These are phyloP conservation scores for Fulica atra DNA, from an alignment of 2,113 vertebrate species.

Conservation along the genomic window DNA sequence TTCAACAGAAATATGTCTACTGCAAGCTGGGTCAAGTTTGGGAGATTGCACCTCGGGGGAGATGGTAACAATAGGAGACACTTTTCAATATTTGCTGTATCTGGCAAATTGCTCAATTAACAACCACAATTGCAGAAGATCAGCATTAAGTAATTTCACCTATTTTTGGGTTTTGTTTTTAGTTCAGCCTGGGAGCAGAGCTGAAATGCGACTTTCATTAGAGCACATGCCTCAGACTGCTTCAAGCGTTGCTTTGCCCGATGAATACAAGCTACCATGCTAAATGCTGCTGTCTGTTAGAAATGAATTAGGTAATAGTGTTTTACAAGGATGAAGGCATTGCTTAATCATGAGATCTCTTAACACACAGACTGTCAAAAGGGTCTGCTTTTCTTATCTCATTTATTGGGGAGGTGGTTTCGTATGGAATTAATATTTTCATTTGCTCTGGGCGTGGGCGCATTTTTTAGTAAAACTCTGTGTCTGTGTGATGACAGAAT, in stretches of 20 bases:
- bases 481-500: conserved; percentile 68
- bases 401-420: background rate
- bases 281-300: background rate
- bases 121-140: background rate
- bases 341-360: conserved; percentile 28
- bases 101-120: background rate
- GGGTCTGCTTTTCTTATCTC: background rate
- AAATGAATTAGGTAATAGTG: background rate
- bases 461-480: conserved; percentile 30
- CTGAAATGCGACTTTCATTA: background rate
- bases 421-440: conserved; percentile 53
- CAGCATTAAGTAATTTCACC: background rate
- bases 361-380: background rate
- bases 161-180: background rate
- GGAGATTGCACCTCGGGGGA: conserved; percentile 20
- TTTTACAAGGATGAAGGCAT: background rate
- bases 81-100: background rate
- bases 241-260: background rate
- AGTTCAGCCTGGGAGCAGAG: background rate
- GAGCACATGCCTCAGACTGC: background rate
- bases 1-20: background rate
- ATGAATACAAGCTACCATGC: background rate
- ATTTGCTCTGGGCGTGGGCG: background rate
- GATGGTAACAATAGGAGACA: background rate
- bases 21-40: conserved; percentile 55